Percentiles rank a stretch among this genome's conserved stretches.
Conservation (phyloP, 2,888 invertebrate genomes). For the Tachina fera region DNA sequence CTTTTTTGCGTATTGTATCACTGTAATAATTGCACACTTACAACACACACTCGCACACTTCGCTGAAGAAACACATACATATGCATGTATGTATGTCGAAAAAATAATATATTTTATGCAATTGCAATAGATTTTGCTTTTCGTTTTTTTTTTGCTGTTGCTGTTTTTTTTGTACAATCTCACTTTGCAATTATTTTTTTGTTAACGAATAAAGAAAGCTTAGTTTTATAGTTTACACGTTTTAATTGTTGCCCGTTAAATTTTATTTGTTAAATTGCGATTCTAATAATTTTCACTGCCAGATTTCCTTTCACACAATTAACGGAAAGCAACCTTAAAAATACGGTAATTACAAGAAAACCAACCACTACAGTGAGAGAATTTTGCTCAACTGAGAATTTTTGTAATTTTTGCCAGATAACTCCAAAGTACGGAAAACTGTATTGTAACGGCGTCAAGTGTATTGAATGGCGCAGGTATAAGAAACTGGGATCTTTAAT, state of each 20-base stretch:
- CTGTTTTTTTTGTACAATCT: slow-evolving; percentile 28
- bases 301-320: slow-evolving; percentile 52
- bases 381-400: slow-evolving; percentile 68
- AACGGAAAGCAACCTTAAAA: slow-evolving; percentile 58
- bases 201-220: slow-evolving; percentile 27
- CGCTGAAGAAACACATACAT: slow-evolving; percentile 8
- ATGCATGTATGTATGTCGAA: not conserved
- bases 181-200: slow-evolving; percentile 18
- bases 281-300: slow-evolving; percentile 51
- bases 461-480: not conserved
- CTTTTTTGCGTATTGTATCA: slow-evolving; percentile 5
- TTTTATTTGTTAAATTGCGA: slow-evolving; percentile 53
- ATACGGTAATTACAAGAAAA: slow-evolving; percentile 9
- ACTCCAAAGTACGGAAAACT: slow-evolving; percentile 15
- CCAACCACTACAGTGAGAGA: slow-evolving; percentile 55
- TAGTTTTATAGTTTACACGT: slow-evolving; percentile 54
- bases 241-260: slow-evolving; percentile 61
- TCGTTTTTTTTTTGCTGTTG: slow-evolving; percentile 47
- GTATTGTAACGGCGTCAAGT: slow-evolving; percentile 12
- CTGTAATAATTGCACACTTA: slow-evolving; percentile 44
- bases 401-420: slow-evolving; percentile 45
- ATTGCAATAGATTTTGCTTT: slow-evolving; percentile 59
- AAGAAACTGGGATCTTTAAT: not conserved
- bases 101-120: slow-evolving; percentile 61
- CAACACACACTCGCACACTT: slow-evolving; percentile 37